Evolutionary conservation across 2,888 invertebrate species (phyloP), one percentile per base, ranked within the genome.

Genomic region (Vesta saturnalis): DNA sequence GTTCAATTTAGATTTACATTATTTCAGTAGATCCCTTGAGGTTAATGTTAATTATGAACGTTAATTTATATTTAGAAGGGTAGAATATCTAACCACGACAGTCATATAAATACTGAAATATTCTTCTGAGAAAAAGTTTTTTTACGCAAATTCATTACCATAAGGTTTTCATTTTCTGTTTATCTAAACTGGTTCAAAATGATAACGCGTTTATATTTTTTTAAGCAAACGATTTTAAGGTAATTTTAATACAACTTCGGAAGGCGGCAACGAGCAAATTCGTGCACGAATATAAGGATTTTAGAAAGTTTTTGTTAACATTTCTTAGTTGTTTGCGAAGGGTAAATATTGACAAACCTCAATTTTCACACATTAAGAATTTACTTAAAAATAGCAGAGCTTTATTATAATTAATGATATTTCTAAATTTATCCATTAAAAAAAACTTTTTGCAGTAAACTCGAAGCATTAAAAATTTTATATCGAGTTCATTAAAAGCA

Each of bases 11-110:
- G 63, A 63, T 63, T 47, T 57, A 47, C 54, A 60, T 65, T 64
- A 58, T 64, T 58, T 65, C 54, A 55, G 18, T 60, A 43, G 60
- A 65, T 65, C 65, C 59, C 59, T 52, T 62, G 62, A 55, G 62
- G 55, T 55, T 64, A 64, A 43, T 60, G 60, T 60, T 65, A 65
- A 65, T 65, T 65, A 65, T 56, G 65, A 47, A 65, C 65, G 60
- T 60, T 65, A 60, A 65, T 65, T 65, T 52, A 60, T 65, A 60
- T 60, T 60, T 47, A 56, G 57, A 60, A 30, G 46, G 56, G 47
- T 18, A 30, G 55, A 64, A 59, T 64, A 19, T 52, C 52, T 52
- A 52, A 52, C 19, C 21, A 19, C 18, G 19, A 52, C 10, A 52
- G 52, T 52, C 52, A 19, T 19, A 52, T 21, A 19, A 52, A 52